A percentile compares a stretch with the other conserved stretches of the same genome.
Evolutionary conservation across 1,140 invertebrate species (phyloP).

Genomic region (Antheraea mylitta): DNA sequence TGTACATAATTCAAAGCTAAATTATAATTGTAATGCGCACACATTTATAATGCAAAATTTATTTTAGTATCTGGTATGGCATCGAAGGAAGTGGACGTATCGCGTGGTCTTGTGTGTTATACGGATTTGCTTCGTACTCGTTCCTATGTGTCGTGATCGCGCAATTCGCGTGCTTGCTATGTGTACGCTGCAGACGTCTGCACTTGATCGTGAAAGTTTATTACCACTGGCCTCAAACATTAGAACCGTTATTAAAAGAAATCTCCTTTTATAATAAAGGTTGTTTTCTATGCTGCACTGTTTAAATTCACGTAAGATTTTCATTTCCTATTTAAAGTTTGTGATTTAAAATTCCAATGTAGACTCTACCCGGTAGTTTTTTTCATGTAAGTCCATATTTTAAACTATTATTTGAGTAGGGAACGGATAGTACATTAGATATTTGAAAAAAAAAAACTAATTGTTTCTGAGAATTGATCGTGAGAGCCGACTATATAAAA

Average conservation of each 20-base stretch:
- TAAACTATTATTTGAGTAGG: too few species aligned
- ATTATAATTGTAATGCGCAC: background rate
- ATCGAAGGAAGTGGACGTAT: slow-evolving; percentile 52
- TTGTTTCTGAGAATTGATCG: too few species aligned
- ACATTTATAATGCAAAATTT: background rate
- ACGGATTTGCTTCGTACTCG: slow-evolving; percentile 27
- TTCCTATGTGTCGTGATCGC: slow-evolving; percentile 35
- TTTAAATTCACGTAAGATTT: slow-evolving; percentile 20
- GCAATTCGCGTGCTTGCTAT: slow-evolving; percentile 41
- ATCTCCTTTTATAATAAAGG: slow-evolving; percentile 44
- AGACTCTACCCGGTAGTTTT: too few species aligned
- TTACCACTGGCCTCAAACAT: slow-evolving; percentile 68
- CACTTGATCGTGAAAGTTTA: slow-evolving; percentile 74
- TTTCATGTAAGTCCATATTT: too few species aligned
- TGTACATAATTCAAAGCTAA: slow-evolving; percentile 6
- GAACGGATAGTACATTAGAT: too few species aligned
- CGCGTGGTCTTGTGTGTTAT: slow-evolving; percentile 13
- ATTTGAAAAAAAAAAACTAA: too few species aligned
- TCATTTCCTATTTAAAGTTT: slow-evolving; percentile 16
- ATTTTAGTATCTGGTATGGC: slow-evolving; percentile 46
- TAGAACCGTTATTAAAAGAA: slow-evolving; percentile 69
- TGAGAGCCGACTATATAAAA: too few species aligned
- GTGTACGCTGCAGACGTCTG: slow-evolving; percentile 43
- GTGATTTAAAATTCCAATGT: too few species aligned
- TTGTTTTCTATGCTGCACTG: slow-evolving; percentile 26